phyloP scores from a whole-genome alignment of 2,797 vertebrate species.

The Siniperca scherzeri region DNA sequence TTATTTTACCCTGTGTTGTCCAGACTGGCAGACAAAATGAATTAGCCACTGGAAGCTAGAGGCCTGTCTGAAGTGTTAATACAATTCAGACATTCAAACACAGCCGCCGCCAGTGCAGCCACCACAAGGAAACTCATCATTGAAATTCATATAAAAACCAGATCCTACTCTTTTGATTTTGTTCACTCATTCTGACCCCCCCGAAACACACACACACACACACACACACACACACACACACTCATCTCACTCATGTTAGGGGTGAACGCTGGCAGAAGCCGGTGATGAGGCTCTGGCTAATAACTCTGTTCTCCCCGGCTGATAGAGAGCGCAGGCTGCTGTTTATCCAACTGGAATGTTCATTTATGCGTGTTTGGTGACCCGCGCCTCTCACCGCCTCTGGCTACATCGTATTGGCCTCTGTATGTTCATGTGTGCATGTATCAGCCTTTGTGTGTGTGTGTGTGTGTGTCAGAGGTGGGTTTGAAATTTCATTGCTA shows the following conservation, averaged over 20 bases:
- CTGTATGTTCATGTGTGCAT: conserved; percentile 31
- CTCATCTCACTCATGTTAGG: conserved; percentile 27
- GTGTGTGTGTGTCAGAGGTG: conserved; percentile 18
- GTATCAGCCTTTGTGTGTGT: conserved; percentile 11
- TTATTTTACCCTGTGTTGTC: conserved; percentile 52
- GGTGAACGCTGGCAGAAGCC: conserved; percentile 47
- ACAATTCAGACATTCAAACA: conserved; percentile 60
- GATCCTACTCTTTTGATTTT: conserved; percentile 73
- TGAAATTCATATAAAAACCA: conserved; percentile 76
- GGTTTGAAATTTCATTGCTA: conserved; percentile 71
- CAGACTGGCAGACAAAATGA: conserved; percentile 41
- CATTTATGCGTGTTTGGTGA: conserved; percentile 76
- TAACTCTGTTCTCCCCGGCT: conserved; percentile 71
- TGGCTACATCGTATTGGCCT: conserved; percentile 60
- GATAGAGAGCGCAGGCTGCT: conserved; percentile 66
- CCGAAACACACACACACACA: background rate
- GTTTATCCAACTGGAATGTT: conserved; percentile 84
- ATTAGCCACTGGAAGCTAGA: conserved; percentile 32
- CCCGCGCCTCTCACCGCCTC: conserved; percentile 65
- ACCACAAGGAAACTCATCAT: conserved; percentile 59
- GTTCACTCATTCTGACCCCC: conserved; percentile 47
- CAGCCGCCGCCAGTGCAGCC: conserved; percentile 40
- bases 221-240: conserved; percentile 33
- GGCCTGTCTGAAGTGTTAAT: conserved; percentile 68
- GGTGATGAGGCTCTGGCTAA: conserved; percentile 70